Percentiles rank a stretch among this genome's conserved stretches.
Conservation (phyloP, 2,797 vertebrate genomes). For the Pelobates cultripes region DNA sequence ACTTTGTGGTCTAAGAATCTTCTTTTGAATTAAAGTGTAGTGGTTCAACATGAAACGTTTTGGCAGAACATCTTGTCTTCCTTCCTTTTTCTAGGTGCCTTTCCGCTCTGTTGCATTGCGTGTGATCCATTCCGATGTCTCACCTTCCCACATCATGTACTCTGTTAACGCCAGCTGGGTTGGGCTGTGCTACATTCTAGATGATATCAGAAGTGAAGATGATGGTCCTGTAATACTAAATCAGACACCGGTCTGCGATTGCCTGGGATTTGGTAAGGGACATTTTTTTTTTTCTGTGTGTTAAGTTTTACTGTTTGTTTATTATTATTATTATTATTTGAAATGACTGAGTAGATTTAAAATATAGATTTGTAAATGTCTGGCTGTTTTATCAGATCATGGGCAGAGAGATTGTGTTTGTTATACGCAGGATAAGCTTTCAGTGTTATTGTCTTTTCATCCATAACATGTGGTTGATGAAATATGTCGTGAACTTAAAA, state of each 20-base stretch:
- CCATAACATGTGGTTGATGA: no score
- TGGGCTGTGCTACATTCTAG: conserved; percentile 85
- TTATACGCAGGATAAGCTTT: no score
- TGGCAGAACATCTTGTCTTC: neutral
- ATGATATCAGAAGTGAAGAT: conserved; percentile 72
- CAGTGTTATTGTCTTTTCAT: no score
- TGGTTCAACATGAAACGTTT: no score
- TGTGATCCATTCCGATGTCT: conserved; percentile 82
- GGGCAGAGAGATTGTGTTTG: no score
- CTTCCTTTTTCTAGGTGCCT: conserved; percentile 78
- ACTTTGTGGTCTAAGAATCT: no score
- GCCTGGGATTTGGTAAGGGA: conserved; percentile 88
- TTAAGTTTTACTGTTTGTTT: neutral
- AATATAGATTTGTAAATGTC: no score
- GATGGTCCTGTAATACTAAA: conserved; percentile 83
- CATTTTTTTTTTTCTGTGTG: neutral
- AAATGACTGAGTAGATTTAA: no score
- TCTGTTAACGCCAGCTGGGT: conserved; percentile 87
- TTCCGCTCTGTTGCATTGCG: conserved; percentile 81
- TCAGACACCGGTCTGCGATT: conserved; percentile 86
- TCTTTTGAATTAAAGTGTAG: no score
- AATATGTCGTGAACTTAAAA: no score
- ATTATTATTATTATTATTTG: no score
- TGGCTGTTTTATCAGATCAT: no score
- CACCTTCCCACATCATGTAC: conserved; percentile 85